Base-by-base conservation (phyloP, 2,888 invertebrate species). In the Spisula subtruncata region DNA sequence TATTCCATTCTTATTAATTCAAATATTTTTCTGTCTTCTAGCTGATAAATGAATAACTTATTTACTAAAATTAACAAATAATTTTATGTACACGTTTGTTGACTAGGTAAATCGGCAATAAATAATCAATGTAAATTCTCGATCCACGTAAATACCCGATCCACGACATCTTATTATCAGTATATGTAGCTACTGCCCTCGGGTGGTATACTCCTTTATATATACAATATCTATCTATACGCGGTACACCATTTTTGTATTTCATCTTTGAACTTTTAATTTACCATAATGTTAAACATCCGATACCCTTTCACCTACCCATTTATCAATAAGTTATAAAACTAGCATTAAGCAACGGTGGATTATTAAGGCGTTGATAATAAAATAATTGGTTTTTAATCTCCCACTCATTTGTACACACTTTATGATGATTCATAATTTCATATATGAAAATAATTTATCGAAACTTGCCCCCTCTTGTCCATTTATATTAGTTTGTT, bases 261-360 rank as follows among this genome's bases (percentile, higher is more conserved):
- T 25, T n/a, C 60, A 66, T 66, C 60, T 66, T 66, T 66, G 60
- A 66, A 66, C 60, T 66, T 66, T 66, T n/a, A 10, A 25, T 25
- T 66, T 25, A 25, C n/a, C 60, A 66, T 66, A 66, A 20, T 5
- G 41, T 25, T 6, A n/a, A 66, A 66, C 60, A 20, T 66, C 12
- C 10, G 14, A 25, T n/a, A 25, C n/a, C 60, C n/a, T 66, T 66
- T 66, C 60, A 66, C n/a, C 10, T 25, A 1, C 25, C n/a, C n/a
- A 66, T n/a, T 66, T 66, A 66, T 66, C 60, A 66, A 66, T 66
- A 66, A n/a, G 60, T 66, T 66, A 66, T 66, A 66, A 66, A 66
- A 66, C 60, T 66, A 25, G n/a, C 41, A 8, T 41, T 41, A 41
- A 41, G 41, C 10, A 66, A 66, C 20, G n/a, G 60, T 66, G 25